phyloP scores from a whole-genome alignment of 64 coral and sea anemone genomes.

The Anthopleura sola region DNA sequence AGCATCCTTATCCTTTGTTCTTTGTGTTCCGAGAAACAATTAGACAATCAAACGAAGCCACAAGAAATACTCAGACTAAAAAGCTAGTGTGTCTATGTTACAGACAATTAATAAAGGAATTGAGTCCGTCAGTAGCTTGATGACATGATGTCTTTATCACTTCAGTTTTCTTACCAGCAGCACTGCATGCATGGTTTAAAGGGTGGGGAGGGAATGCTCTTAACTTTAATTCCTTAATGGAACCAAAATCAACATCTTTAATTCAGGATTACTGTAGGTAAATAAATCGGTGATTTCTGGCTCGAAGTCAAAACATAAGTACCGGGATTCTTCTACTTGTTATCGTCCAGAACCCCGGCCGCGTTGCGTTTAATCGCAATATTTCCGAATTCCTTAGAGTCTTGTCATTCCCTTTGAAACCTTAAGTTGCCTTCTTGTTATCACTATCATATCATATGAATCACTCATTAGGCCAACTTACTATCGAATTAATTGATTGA shows the following conservation, averaged over 20 bases:
- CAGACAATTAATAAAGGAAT: neutral
- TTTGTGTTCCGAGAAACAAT: neutral
- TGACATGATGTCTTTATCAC: neutral
- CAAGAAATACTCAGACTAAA: neutral
- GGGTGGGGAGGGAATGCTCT: neutral
- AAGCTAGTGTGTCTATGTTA: neutral
- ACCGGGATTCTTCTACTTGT: neutral
- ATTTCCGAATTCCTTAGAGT: neutral
- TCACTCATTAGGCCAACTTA: conserved; percentile 5
- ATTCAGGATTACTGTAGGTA: neutral
- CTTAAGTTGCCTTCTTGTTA: neutral
- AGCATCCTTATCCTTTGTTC: neutral
- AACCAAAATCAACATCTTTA: neutral
- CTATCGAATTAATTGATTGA: neutral
- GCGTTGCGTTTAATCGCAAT: neutral
- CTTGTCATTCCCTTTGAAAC: neutral
- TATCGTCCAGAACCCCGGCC: neutral
- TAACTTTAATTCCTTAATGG: neutral
- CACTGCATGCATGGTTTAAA: neutral
- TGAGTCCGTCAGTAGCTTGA: neutral
- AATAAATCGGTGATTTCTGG: neutral
- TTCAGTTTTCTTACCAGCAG: neutral
- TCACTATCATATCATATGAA: neutral
- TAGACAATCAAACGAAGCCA: neutral
- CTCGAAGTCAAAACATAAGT: neutral